Percentiles rank a stretch among this genome's conserved stretches.
These are phyloP conservation scores for Muscicapa striata DNA, from an alignment of 2,797 vertebrate species.

Conservation along the genomic window DNA sequence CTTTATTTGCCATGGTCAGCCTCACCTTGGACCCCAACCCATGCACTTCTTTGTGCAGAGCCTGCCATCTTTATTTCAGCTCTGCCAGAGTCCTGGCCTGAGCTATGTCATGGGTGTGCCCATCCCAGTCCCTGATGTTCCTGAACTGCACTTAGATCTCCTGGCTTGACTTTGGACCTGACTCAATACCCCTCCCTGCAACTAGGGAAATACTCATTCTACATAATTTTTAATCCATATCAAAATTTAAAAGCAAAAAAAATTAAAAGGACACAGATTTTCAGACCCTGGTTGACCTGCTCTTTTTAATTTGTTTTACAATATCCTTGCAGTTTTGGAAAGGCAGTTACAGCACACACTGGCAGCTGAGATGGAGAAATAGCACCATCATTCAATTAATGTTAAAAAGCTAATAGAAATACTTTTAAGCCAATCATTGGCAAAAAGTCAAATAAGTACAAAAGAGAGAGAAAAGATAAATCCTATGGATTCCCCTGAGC, in stretches of 20 bases:
- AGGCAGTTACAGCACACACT: neutral
- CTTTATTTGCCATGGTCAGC: neutral
- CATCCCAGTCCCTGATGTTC: neutral
- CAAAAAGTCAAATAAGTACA: slow-evolving; percentile 13
- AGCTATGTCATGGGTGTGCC: neutral
- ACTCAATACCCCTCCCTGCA: neutral
- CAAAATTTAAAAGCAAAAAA: neutral
- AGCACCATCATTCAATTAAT: neutral
- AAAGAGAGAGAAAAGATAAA: slow-evolving; percentile 17
- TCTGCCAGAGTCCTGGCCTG: neutral
- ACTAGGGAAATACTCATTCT: neutral
- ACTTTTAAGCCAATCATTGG: neutral
- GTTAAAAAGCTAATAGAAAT: slow-evolving; percentile 12
- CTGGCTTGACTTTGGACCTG: neutral
- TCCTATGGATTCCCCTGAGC: neutral
- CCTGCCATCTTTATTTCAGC: neutral
- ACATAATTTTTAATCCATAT: neutral
- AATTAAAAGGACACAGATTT: neutral
- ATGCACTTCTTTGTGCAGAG: neutral
- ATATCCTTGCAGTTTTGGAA: neutral
- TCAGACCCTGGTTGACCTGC: neutral
- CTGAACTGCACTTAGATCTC: neutral
- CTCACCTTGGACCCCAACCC: neutral
- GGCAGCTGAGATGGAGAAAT: neutral
- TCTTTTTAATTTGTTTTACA: neutral